phyloP scores from a whole-genome alignment of 2,113 vertebrate species.

The Corythoichthys haematopterus region DNA sequence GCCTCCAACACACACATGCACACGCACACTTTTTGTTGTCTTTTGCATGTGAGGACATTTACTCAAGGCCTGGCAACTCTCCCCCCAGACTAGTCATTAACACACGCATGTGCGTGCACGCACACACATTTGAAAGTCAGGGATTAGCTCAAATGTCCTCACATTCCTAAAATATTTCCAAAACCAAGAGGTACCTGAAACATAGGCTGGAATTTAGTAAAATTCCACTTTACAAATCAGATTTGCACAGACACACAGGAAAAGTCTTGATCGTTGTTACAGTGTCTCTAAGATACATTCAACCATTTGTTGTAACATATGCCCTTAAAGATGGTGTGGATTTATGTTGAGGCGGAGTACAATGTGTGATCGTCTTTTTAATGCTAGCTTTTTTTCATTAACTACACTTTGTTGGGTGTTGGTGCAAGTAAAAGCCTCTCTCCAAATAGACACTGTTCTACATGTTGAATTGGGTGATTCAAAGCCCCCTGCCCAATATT shows the following conservation, averaged over 20 bases:
- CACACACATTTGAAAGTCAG: not conserved
- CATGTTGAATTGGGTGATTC: no score
- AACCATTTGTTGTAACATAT: no score
- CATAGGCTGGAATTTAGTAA: conserved; percentile 43
- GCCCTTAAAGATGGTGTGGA: no score
- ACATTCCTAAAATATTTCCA: conserved; percentile 2
- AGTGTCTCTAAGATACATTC: no score
- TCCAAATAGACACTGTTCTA: no score
- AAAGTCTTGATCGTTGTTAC: conserved; percentile 13
- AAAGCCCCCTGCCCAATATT: no score
- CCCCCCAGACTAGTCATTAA: not conserved
- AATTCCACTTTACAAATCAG: conserved; percentile 41
- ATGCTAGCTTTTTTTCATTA: no score
- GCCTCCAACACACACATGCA: not conserved
- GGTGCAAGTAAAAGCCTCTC: no score
- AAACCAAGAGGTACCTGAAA: not conserved
- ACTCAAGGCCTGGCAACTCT: not conserved
- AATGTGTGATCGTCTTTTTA: no score
- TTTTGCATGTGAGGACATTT: conserved; percentile 4
- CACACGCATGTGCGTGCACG: not conserved
- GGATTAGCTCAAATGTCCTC: not conserved
- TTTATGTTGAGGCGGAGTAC: no score
- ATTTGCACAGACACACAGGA: conserved; percentile 9
- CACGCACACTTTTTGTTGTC: not conserved
- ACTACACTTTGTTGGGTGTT: no score